phyloP scores from a whole-genome alignment of 2,888 invertebrate species.

The Cremastinae sp. region DNA sequence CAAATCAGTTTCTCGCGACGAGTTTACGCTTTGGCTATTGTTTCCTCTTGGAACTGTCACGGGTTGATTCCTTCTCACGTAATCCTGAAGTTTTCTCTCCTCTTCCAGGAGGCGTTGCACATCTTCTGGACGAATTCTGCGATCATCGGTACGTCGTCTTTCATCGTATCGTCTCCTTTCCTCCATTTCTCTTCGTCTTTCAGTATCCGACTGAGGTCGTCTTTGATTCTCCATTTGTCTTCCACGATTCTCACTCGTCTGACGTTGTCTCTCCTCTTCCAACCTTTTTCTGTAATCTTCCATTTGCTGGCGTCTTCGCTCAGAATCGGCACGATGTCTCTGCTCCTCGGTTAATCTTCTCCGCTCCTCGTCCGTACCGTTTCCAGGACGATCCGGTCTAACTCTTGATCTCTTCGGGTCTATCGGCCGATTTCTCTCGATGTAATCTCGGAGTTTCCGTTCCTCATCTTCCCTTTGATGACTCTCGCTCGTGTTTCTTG shows the following conservation, averaged over 20 bases:
- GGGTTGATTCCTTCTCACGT: constrained; percentile 71
- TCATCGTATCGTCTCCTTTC: constrained; percentile 26
- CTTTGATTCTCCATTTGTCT: neutral
- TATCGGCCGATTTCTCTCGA: constrained; percentile 68
- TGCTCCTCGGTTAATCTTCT: constrained; percentile 34
- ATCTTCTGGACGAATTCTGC: constrained; percentile 21
- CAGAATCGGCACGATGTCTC: neutral
- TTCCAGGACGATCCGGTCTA: constrained; percentile 26
- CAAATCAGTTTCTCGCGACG: constrained; percentile 32
- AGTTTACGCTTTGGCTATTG: constrained; percentile 27
- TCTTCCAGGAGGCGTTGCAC: constrained; percentile 18
- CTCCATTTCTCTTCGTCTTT: constrained; percentile 45
- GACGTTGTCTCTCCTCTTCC: constrained; percentile 13
- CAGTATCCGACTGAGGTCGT: too few species aligned
- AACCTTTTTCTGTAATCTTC: constrained; percentile 33
- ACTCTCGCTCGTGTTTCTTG: constrained; percentile 17
- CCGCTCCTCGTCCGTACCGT: constrained; percentile 27
- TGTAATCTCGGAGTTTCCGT: constrained; percentile 63
- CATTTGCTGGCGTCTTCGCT: constrained; percentile 1
- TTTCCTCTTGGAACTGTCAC: constrained; percentile 61
- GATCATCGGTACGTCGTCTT: constrained; percentile 27
- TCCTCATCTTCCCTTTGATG: constrained; percentile 32
- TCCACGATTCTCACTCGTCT: constrained; percentile 8
- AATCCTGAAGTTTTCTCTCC: constrained; percentile 67
- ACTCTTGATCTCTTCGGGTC: constrained; percentile 33